Conservation (phyloP, 2,113 vertebrate species). For the Ciconia maguari region DNA sequence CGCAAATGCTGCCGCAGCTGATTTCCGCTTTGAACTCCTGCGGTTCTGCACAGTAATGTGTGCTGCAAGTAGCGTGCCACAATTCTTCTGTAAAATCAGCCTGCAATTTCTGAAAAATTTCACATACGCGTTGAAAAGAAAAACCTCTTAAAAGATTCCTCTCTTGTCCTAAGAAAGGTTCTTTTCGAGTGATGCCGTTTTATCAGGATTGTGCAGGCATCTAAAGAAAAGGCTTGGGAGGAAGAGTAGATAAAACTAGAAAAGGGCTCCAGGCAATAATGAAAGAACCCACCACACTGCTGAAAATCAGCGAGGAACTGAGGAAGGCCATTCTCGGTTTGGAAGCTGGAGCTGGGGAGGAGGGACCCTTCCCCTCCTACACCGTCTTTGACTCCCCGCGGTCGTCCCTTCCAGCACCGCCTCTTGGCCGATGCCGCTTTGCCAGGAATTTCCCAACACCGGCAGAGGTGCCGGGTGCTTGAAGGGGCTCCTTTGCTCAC, state of each 20-base stretch:
- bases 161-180: background rate
- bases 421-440: background rate
- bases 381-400: accelerated
- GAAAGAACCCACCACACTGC: background rate
- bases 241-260: background rate
- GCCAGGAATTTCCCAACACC: accelerated
- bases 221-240: background rate
- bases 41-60: accelerated
- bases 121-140: accelerated
- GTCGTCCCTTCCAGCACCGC: background rate
- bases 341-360: background rate
- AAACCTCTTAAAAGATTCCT: background rate
- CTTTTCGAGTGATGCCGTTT: background rate
- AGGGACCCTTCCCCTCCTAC: background rate
- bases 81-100: background rate
- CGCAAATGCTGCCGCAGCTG: background rate
- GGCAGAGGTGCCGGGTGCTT: accelerated
- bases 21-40: accelerated
- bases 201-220: background rate
- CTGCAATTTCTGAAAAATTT: background rate
- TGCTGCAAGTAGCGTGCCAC: background rate
- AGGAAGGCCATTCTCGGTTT: accelerated
- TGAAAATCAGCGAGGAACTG: background rate
- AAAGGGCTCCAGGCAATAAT: background rate
- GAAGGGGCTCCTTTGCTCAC: too few relatives aligned